phyloP scores from a whole-genome alignment of 2,797 vertebrate species.

The Sebastes wilsoni region DNA sequence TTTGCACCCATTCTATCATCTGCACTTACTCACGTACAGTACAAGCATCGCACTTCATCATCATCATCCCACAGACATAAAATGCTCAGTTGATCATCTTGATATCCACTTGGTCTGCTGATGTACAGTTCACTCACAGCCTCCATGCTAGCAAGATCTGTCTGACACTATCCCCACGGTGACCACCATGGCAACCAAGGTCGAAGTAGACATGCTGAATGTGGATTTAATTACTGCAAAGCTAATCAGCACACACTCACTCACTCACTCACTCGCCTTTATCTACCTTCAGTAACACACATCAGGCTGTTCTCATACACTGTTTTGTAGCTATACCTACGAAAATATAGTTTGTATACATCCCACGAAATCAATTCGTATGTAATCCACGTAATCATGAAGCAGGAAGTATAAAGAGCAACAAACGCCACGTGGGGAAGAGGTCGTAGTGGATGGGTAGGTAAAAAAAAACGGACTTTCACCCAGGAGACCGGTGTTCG shows the following conservation, averaged over 20 bases:
- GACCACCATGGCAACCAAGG: slow-evolving; percentile 47
- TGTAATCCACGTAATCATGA: no score
- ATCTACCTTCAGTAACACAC: background rate
- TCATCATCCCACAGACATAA: slow-evolving; percentile 35
- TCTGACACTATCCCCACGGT: slow-evolving; percentile 27
- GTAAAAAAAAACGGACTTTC: accelerated
- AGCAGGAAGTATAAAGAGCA: no score
- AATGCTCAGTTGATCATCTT: slow-evolving; percentile 14
- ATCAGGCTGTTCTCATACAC: no score
- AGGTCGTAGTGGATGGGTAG: no score
- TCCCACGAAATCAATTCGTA: no score
- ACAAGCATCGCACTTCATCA: background rate
- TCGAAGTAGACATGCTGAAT: slow-evolving; percentile 5
- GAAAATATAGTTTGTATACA: no score
- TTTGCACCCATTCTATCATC: slow-evolving; percentile 44
- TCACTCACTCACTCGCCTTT: background rate
- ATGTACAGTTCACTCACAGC: background rate
- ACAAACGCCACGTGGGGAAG: no score
- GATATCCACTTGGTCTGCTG: background rate
- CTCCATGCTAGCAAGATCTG: background rate
- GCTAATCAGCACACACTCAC: slow-evolving; percentile 18
- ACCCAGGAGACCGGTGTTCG: no score
- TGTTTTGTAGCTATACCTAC: no score
- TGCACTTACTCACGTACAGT: background rate
- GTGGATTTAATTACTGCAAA: slow-evolving; percentile 52